Base-by-base conservation (phyloP, 92 coral and sea anemone genomes). In the Meandrina meandrites region DNA sequence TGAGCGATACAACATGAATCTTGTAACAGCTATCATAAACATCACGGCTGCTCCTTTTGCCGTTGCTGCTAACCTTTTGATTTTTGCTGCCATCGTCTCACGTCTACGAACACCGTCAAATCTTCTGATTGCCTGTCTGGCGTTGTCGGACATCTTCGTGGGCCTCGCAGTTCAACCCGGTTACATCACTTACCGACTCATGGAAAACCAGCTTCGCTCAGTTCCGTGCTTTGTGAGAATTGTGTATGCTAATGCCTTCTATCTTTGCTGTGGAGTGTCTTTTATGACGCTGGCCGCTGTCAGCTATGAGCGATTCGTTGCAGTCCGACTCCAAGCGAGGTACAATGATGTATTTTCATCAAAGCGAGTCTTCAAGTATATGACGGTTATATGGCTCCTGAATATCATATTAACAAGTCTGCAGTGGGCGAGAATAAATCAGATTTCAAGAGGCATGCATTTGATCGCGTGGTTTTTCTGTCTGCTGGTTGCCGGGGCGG, bases 141-240 rank as follows among this genome's bases (percentile, higher is more conserved):
- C 90, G 47, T 42, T 87, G 16, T 80, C 85, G 8, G 90, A 87
- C 18, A 28, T 80, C 8, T 30, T 87, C 24, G 86, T 87, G 5
- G 86, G 90, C 12, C 62, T 87, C 6, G 30, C 71, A 35, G 90
- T 87, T 42, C 86, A 87, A 27, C 90, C 90, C 17, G 79, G 86
- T n/a, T 87, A 71, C n/a, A 35, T 87, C 28, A 81, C 81, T 11
- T 87, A 70, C 66, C 34, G 90, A n/a, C 86, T 87, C 48, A 82
- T 75, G 84, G 90, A 87, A 70, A 87, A 87, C 75, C 70, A 64
- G 79, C 60, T 6, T 80, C 81, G 79, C 24, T 54, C 79, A 10
- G 86, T 81, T 18, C 84, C 90, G 12, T 87, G 90, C 70, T 74
- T 58, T 81, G 90, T 87, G 28, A 74, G 90, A n/a, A 31, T 87